These are phyloP conservation scores for Scylla paramamosain DNA, from an alignment of 1,140 invertebrate species.

Conservation along the genomic window DNA sequence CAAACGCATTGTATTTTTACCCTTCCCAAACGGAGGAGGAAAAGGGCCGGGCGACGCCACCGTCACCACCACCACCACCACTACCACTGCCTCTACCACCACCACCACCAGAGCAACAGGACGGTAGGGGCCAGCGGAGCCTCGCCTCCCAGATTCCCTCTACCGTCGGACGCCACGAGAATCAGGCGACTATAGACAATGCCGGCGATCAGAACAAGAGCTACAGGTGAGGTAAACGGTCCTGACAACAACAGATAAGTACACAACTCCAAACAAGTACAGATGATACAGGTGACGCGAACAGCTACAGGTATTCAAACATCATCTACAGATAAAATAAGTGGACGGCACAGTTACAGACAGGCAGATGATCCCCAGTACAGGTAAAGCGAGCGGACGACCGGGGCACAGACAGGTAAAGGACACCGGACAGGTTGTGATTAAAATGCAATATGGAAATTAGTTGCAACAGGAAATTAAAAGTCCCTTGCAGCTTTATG, in stretches of 20 bases:
- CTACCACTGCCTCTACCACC: no score
- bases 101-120: no score
- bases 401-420: not conserved
- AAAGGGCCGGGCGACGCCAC: not conserved
- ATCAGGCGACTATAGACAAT: not conserved
- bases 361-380: not conserved
- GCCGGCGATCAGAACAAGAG: no score
- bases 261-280: no score
- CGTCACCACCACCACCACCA: no score
- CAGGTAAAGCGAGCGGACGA: not conserved
- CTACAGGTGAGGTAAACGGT: no score
- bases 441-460: not conserved
- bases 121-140: not conserved
- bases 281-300: not conserved
- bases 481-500: not conserved
- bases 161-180: not conserved
- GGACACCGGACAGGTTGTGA: not conserved
- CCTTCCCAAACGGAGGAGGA: not conserved
- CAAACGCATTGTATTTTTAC: constrained; percentile 23
- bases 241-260: no score
- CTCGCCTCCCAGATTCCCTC: no score
- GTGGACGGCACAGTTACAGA: not conserved
- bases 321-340: not conserved
- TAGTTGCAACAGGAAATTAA: not conserved
- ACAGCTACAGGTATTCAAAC: no score